Conservation (phyloP, 1,140 invertebrate genomes). For the Hydropsyche tenuis region DNA sequence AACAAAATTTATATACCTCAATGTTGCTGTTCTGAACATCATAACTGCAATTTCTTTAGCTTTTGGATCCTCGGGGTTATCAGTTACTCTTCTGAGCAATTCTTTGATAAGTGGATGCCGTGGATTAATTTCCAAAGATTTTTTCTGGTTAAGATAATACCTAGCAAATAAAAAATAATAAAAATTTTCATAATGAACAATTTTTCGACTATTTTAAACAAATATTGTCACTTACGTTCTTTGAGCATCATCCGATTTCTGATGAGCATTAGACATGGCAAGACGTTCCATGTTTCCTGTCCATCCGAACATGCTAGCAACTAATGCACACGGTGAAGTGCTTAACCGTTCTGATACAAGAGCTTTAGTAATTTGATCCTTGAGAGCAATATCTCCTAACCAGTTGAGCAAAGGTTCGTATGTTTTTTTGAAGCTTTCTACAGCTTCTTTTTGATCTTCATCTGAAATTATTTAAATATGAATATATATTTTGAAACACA, state of each 20-base stretch:
- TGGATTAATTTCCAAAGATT: constrained; percentile 97
- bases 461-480: constrained; percentile 54
- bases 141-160: constrained; percentile 96
- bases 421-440: constrained; percentile 79
- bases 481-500: background rate
- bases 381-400: constrained; percentile 86
- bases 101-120: constrained; percentile 95
- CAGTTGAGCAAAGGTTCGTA: constrained; percentile 94
- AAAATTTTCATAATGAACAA: constrained; percentile 1
- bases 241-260: constrained; percentile 92
- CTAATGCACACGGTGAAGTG: constrained; percentile 93
- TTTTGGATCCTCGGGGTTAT: constrained; percentile 78
- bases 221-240: constrained; percentile 59
- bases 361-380: constrained; percentile 84
- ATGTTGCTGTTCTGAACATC: constrained; percentile 92
- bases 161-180: constrained; percentile 52
- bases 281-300: constrained; percentile 99
- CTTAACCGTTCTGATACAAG: constrained; percentile 89
- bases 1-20: constrained; percentile 63
- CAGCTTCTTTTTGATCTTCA: constrained; percentile 81
- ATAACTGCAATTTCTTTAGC: constrained; percentile 89
- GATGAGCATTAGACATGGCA: constrained; percentile 95
- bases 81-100: constrained; percentile 81
- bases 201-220: constrained; percentile 11
- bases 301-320: constrained; percentile 97